Percentiles rank a stretch among this genome's conserved stretches.
These are phyloP conservation scores for Prochilodus magdalenae DNA, from an alignment of 2,113 vertebrate genomes.

Conservation along the genomic window DNA sequence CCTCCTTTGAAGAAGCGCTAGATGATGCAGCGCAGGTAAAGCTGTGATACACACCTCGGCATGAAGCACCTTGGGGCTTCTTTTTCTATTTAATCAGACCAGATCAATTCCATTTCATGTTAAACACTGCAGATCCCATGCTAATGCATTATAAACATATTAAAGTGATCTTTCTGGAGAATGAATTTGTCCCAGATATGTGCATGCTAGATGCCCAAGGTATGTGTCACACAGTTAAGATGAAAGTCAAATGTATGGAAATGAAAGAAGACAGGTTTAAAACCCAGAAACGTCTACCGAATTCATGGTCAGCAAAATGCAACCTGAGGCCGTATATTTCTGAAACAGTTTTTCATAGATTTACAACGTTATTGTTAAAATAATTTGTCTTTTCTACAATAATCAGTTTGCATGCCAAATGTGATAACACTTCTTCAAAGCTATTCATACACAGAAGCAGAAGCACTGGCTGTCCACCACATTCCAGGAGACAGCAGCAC, in stretches of 20 bases:
- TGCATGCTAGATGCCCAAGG: conserved; percentile 27
- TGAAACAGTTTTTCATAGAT: too few relatives aligned
- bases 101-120: background rate
- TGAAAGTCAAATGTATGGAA: conserved; percentile 53
- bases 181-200: background rate
- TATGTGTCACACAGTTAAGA: conserved; percentile 39
- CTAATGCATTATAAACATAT: background rate
- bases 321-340: background rate
- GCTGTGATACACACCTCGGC: conserved; percentile 61
- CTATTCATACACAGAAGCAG: background rate
- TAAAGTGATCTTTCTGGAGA: background rate
- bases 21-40: conserved; percentile 46
- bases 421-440: background rate
- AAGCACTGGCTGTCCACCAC: background rate
- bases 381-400: background rate
- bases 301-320: background rate
- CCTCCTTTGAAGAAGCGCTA: conserved; percentile 25
- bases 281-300: conserved; percentile 65
- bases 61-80: conserved; percentile 47
- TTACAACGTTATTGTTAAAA: too few relatives aligned
- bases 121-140: background rate
- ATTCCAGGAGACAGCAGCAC: background rate
- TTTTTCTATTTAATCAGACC: background rate
- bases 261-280: conserved; percentile 51
- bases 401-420: background rate